phyloP scores from a whole-genome alignment of 2,888 invertebrate genomes.

The Rugalucina vietnamica region DNA sequence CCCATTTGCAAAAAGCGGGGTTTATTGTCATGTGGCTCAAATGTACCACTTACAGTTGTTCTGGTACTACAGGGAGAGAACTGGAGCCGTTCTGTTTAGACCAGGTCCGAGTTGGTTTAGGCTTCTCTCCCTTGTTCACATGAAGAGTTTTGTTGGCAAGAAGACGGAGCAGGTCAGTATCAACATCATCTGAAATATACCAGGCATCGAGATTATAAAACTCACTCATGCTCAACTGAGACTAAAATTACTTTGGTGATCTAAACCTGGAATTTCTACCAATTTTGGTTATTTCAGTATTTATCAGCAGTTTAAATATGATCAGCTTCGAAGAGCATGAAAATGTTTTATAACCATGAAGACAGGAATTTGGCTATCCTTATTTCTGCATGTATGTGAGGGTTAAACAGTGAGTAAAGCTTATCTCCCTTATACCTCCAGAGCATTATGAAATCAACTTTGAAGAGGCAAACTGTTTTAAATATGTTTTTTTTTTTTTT shows the following conservation, averaged over 20 bases:
- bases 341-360: too few relatives aligned
- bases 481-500: too few relatives aligned
- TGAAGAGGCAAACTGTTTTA: too few relatives aligned
- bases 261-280: background rate
- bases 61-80: slow-evolving; percentile 52
- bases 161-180: slow-evolving; percentile 81
- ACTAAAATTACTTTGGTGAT: background rate
- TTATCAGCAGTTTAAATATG: too few relatives aligned
- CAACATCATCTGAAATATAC: slow-evolving; percentile 80
- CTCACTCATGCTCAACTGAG: background rate
- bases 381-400: too few relatives aligned
- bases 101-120: slow-evolving; percentile 68
- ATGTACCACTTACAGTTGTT: slow-evolving; percentile 53
- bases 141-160: slow-evolving; percentile 80
- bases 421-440: too few relatives aligned
- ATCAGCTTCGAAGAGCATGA: too few relatives aligned
- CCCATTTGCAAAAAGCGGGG: background rate
- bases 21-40: background rate
- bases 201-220: background rate
- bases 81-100: slow-evolving; percentile 71
- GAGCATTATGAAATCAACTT: too few relatives aligned
- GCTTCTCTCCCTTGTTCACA: slow-evolving; percentile 74
- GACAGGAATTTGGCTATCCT: too few relatives aligned
- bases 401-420: too few relatives aligned
- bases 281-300: background rate